These are phyloP conservation scores for Athene noctua DNA, from an alignment of 2,113 vertebrate species.

Conservation along the genomic window DNA sequence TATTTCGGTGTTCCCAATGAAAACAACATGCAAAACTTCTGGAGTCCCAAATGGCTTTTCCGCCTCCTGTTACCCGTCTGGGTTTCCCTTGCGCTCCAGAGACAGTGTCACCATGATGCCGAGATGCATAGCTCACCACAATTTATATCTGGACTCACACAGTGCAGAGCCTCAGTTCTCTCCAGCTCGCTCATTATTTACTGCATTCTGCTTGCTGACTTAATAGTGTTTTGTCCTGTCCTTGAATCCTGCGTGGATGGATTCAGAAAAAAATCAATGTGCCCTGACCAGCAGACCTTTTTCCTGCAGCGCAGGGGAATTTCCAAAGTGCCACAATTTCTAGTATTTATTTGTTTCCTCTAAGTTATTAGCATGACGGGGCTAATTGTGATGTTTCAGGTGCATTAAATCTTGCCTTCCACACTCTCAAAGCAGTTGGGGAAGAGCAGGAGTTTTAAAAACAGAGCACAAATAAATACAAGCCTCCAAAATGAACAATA, in stretches of 20 bases:
- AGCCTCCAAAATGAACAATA: background rate
- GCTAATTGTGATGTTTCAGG: constrained; percentile 40
- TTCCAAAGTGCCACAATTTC: background rate
- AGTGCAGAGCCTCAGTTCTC: background rate
- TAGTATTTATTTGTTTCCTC: constrained; percentile 47
- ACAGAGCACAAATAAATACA: background rate
- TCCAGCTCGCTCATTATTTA: constrained; percentile 55
- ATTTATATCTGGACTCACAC: constrained; percentile 42
- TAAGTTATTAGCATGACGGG: constrained; percentile 12
- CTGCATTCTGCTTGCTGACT: constrained; percentile 64
- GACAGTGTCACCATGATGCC: background rate
- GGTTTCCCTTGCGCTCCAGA: background rate
- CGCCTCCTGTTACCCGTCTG: background rate
- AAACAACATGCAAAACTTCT: background rate
- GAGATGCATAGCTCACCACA: background rate
- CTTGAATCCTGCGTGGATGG: constrained; percentile 57
- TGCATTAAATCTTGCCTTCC: constrained; percentile 18
- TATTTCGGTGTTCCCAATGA: background rate
- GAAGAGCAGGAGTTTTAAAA: background rate
- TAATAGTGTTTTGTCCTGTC: constrained; percentile 66
- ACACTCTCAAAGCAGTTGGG: background rate
- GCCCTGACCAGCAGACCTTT: background rate
- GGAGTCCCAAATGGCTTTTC: background rate
- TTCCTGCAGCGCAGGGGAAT: background rate
- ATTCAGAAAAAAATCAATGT: constrained; percentile 60